Evolutionary conservation across 1,140 invertebrate species (phyloP).

Genomic region (Pseudomyrmex pallidus): DNA sequence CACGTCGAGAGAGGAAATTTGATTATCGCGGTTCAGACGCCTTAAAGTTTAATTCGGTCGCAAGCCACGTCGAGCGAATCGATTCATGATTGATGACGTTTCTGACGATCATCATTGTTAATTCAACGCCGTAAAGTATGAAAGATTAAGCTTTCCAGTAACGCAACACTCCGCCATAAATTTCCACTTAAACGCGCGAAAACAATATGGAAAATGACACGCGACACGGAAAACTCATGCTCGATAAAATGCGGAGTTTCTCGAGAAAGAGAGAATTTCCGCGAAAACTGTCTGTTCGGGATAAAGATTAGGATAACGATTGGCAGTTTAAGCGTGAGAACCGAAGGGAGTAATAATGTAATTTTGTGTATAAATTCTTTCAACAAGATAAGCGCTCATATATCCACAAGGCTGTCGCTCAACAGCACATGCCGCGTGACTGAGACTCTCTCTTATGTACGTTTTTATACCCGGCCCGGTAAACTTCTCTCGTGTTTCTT

Average conservation of each 20-base stretch:
- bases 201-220: neutral
- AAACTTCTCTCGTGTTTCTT: conserved; percentile 49
- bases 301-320: neutral
- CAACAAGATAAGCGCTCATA: conserved; percentile 1
- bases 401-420: conserved; percentile 18
- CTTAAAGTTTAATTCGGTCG: conserved; percentile 41
- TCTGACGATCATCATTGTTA: neutral
- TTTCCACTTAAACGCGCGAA: neutral
- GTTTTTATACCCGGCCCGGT: neutral
- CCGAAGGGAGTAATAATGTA: neutral
- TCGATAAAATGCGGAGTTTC: neutral
- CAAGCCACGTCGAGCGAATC: neutral
- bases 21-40: neutral
- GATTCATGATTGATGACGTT: conserved; percentile 26
- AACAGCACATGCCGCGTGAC: conserved; percentile 20
- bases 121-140: neutral
- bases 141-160: neutral
- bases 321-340: neutral
- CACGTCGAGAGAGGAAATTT: neutral
- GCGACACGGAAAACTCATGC: neutral
- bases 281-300: neutral
- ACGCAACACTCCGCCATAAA: too few relatives aligned
- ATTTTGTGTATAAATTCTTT: conserved; percentile 1
- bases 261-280: too few relatives aligned
- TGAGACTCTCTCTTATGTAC: neutral